Conservation (phyloP, 1,140 invertebrate species). For the Bombus breviceps region DNA sequence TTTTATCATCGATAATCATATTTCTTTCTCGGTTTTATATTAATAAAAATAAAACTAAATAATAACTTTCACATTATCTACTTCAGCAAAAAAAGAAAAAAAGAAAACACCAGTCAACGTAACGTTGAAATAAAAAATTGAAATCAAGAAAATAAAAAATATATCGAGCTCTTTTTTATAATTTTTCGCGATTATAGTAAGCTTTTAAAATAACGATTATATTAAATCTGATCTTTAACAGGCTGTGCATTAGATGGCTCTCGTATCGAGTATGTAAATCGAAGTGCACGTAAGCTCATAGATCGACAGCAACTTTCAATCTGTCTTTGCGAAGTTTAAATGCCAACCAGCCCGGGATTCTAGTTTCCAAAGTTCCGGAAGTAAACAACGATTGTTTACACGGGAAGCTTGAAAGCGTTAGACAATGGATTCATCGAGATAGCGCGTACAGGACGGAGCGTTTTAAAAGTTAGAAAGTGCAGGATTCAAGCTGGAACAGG, state of each 20-base stretch:
- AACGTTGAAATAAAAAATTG: too few species aligned
- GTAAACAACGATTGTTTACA: conserved; percentile 48
- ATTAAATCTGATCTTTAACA: not conserved
- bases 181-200: too few species aligned
- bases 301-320: conserved; percentile 32
- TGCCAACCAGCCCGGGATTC: conserved; percentile 12
- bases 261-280: not conserved
- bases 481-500: too few species aligned
- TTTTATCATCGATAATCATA: not conserved
- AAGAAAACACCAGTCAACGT: not conserved
- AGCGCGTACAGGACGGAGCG: not conserved
- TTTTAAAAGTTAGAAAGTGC: conserved; percentile 6
- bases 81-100: not conserved
- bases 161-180: rapidly evolving
- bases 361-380: conserved; percentile 1
- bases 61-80: not conserved
- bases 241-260: too few species aligned
- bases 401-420: conserved; percentile 10
- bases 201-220: not conserved
- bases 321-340: conserved; percentile 27
- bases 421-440: conserved; percentile 28
- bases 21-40: not conserved
- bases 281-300: not conserved
- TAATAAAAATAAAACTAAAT: not conserved
- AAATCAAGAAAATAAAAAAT: too few species aligned